A percentile compares a stretch with the other conserved stretches of the same genome.
These are phyloP conservation scores for Eospalax fontanierii DNA, from an alignment of 2,797 vertebrate genomes.

Conservation along the genomic window DNA sequence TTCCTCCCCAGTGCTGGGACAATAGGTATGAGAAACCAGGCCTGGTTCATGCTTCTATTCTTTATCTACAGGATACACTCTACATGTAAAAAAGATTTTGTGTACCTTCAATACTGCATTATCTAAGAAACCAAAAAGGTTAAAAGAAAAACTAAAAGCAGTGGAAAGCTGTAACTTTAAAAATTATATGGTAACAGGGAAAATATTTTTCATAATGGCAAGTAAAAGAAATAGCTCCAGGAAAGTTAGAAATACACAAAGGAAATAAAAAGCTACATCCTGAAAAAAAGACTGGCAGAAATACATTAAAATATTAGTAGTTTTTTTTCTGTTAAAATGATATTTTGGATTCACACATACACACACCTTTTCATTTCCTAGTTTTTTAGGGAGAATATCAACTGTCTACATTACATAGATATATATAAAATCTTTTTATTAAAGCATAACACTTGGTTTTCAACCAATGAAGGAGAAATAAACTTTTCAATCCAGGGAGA, in stretches of 20 bases:
- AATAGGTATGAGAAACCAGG: not conserved
- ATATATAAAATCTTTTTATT: not conserved
- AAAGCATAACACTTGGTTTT: no score
- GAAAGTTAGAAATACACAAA: not conserved
- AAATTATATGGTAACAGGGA: not conserved
- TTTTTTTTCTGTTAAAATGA: not conserved
- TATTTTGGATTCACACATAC: not conserved
- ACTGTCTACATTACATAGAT: not conserved
- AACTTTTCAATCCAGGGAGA: not conserved
- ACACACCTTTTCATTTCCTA: not conserved
- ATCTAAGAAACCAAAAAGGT: not conserved
- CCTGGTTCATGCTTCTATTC: not conserved
- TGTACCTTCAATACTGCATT: not conserved
- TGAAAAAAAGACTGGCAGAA: not conserved
- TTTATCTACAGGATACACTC: not conserved
- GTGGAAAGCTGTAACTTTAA: slow-evolving; percentile 42
- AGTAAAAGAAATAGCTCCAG: not conserved
- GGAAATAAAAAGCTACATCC: slow-evolving; percentile 8
- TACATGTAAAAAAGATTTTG: not conserved
- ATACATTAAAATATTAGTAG: not conserved
- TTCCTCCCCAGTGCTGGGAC: not conserved
- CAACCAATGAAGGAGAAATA: no score
- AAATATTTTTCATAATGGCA: not conserved
- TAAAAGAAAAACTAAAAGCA: not conserved
- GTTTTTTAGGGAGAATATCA: not conserved